Base-by-base conservation (phyloP, 2,113 vertebrate species). In the Caretta caretta region DNA sequence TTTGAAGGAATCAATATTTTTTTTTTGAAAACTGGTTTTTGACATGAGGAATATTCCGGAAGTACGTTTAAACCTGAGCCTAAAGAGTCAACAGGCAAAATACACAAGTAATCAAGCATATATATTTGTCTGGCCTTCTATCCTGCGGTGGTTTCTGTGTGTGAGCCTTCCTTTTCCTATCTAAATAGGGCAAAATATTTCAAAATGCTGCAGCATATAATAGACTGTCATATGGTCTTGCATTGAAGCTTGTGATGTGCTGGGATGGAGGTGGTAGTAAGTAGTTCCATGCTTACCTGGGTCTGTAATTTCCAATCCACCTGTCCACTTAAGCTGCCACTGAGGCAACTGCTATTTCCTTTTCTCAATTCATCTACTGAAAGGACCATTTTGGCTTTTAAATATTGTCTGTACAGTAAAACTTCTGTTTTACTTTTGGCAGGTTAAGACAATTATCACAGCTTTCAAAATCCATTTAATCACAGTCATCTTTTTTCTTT, bases 131-230 rank as follows among this genome's bases (percentile, higher is more conserved):
- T 51, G 6, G 2, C 6, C 86, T 93, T 80, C 80, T 2, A n/a
- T 57, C 13, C 51, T 10, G 25, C 10, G 2, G 72, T 59, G 94
- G 38, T 93, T 80, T n/a, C 59, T 81, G 14, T 20, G 19, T 22
- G 3, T 0, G 8, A 48, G 1, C 29, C 16, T 46, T 49, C 17
- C 0, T 0, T 54, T 69, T 80, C 5, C 25, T 81, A 42, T 72
- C 42, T 82, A 85, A 81, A 65, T 14, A 48, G 11, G 19, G 19
- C 65, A 72, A 19, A 69, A 48, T 42, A 14, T 48, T 78, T 48
- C 42, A 46, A 78, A 76, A 76, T 29, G 24, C 42, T 78, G 24
- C 25, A 29, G 75, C 20, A 6, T 78, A 48, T 78, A 48, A 48
- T 78, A 78, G 75, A 29, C 48, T 48, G 25, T 78, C 24, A 78